phyloP scores from a whole-genome alignment of 2,888 invertebrate species.

The Acronicta leporina region DNA sequence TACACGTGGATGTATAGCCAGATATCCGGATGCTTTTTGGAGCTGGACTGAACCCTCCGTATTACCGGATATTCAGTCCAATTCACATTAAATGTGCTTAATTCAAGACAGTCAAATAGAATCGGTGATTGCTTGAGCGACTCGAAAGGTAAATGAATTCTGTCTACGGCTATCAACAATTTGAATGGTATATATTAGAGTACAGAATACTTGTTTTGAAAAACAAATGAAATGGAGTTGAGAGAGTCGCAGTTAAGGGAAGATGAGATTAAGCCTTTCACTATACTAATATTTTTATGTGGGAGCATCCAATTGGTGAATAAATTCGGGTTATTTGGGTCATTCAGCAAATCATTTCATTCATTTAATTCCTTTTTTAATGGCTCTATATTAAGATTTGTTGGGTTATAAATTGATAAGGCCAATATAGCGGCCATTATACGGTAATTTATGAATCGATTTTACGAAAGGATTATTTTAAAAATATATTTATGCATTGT shows the following conservation, averaged over 20 bases:
- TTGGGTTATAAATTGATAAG: slow-evolving; percentile 47
- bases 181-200: too few relatives aligned
- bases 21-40: slow-evolving; percentile 30
- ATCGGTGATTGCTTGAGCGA: slow-evolving; percentile 3
- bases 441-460: slow-evolving; percentile 27
- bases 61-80: slow-evolving; percentile 27
- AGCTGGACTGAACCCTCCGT: slow-evolving; percentile 1
- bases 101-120: slow-evolving; percentile 12
- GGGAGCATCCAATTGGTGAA: not conserved
- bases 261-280: not conserved
- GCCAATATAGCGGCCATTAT: slow-evolving; percentile 30
- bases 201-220: too few relatives aligned
- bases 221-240: too few relatives aligned
- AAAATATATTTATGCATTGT: too few relatives aligned
- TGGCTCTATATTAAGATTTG: slow-evolving; percentile 30
- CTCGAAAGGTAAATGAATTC: too few relatives aligned
- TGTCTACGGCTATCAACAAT: too few relatives aligned
- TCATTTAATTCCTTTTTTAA: slow-evolving; percentile 45
- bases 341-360: slow-evolving; percentile 28
- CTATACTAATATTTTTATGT: not conserved
- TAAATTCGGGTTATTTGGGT: not conserved
- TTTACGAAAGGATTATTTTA: not conserved
- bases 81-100: slow-evolving; percentile 20
- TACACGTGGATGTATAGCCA: slow-evolving; percentile 8
- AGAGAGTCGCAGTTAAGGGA: too few relatives aligned